Evolutionary conservation across 53 echinoderm and acorn worm species (phyloP), one percentile per base, ranked within the genome.

Genomic region (Holothuria scabra): DNA sequence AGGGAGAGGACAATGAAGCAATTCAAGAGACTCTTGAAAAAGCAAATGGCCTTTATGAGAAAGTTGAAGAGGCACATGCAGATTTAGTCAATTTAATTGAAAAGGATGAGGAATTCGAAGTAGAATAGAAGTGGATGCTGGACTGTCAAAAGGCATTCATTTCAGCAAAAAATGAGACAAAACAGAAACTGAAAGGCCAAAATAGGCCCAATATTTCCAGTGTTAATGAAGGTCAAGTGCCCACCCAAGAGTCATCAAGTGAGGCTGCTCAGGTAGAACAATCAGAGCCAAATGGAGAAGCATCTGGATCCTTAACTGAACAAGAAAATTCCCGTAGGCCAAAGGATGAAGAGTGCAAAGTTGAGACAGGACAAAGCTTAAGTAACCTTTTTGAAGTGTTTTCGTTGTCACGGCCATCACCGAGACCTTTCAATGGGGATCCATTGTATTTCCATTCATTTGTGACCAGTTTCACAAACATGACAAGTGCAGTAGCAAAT

Each of bases 61-160:
- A 70, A 38, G 86, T 76, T n/a, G 76, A 85, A 56, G 86, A 65
- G 13, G 79, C 86, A 76, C 79, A 86, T 60, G 41, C 71, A 11
- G 60, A 60, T 49, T 41, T 86, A 38, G 79, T 86, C 41, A 60
- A 75, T 34, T 41, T 29, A 31, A 78, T 86, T 46, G 57, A 38
- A 59, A 48, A 78, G 74, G 86, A 86, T 26, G 79, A 86, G 28
- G 86, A 74, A 46, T 49, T 86, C 22, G 31, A 57, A 23, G 23
- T 55, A 59, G 78, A 74, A 49, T 76, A 78, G 63, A 58, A 78
- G 60, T 86, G 86, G 86, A 59, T 86, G 58, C 60, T 8, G 49
- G 86, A 57, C 38, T 61, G 61, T 25, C 61, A 61, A 12, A 75
- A 75, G 26, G 48, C 24, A 75, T 46, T 23, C 71, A 70, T 28